A percentile compares a stretch with the other conserved stretches of the same genome.
phyloP scores from a whole-genome alignment of 2,888 invertebrate species.

The Eupithecia inturbata region DNA sequence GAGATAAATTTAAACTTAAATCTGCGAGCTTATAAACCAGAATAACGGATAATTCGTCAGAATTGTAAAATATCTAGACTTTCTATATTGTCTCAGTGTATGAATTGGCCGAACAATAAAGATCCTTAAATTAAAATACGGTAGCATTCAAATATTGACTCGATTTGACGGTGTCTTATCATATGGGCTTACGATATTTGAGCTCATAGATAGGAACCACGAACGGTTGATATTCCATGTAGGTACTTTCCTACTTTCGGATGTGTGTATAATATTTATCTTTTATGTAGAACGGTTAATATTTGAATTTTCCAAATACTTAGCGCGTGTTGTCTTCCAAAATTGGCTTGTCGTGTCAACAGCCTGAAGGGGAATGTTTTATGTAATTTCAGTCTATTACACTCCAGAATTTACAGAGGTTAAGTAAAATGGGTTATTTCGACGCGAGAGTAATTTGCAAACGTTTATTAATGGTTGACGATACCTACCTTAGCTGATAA shows the following conservation, averaged over 20 bases:
- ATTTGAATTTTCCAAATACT: constrained; percentile 54
- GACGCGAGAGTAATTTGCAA: constrained; percentile 8
- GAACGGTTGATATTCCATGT: constrained; percentile 35
- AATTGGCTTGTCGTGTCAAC: constrained; percentile 41
- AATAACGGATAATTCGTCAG: neutral
- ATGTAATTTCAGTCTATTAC: constrained; percentile 28
- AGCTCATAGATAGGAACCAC: constrained; percentile 32
- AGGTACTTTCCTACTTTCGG: constrained; percentile 39
- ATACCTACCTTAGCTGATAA: neutral
- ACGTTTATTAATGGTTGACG: constrained; percentile 3
- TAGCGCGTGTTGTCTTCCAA: constrained; percentile 44
- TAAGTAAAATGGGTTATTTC: constrained; percentile 12
- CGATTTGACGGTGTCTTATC: constrained; percentile 25
- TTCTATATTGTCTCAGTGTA: neutral
- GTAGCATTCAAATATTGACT: constrained; percentile 42
- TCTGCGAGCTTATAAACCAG: neutral
- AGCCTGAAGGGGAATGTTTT: constrained; percentile 29
- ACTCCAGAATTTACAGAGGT: constrained; percentile 16
- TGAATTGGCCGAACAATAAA: constrained; percentile 15
- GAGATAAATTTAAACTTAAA: too few relatives aligned
- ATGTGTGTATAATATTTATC: constrained; percentile 45
- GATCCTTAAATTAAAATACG: constrained; percentile 27
- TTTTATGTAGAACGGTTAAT: constrained; percentile 51
- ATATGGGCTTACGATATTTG: constrained; percentile 34
- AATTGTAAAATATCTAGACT: neutral